A percentile compares a stretch with the other conserved stretches of the same genome.
Conservation (phyloP, 2,113 vertebrate species). For the Pampusana beccarii region DNA sequence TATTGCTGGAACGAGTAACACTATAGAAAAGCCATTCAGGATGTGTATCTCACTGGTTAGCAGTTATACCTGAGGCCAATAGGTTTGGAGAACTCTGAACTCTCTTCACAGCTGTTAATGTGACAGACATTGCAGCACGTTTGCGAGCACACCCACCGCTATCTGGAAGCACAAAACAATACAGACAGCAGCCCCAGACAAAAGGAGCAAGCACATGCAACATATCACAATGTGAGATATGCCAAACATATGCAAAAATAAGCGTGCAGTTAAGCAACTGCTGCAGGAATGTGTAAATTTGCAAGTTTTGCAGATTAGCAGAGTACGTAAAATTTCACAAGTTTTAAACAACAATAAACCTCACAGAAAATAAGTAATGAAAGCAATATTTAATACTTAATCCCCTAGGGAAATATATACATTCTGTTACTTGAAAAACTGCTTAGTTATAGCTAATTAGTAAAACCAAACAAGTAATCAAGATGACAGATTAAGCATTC, state of each 20-base stretch:
- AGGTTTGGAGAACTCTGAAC: constrained; percentile 98
- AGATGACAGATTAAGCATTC: constrained; percentile 36
- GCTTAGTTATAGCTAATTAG: constrained; percentile 23
- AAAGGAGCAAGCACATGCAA: constrained; percentile 81
- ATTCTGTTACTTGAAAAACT: constrained; percentile 23
- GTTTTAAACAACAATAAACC: constrained; percentile 31
- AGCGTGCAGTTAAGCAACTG: constrained; percentile 45
- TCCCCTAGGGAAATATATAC: neutral
- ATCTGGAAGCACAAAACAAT: constrained; percentile 92
- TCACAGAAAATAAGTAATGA: neutral
- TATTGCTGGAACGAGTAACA: neutral
- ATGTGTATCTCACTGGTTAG: constrained; percentile 41
- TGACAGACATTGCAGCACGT: constrained; percentile 90
- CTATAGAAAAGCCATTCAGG: constrained; percentile 22
- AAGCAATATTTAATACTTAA: neutral
- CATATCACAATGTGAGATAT: neutral
- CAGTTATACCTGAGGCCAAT: constrained; percentile 89
- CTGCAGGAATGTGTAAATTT: neutral
- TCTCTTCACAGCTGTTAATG: constrained; percentile 96
- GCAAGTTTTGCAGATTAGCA: constrained; percentile 7
- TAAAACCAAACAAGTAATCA: constrained; percentile 7
- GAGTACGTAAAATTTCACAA: neutral
- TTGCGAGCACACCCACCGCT: constrained; percentile 93
- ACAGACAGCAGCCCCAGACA: constrained; percentile 77
- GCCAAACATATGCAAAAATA: neutral